Base-by-base conservation (phyloP, 2,888 invertebrate genomes). In the Anoplius nigerrimus region DNA sequence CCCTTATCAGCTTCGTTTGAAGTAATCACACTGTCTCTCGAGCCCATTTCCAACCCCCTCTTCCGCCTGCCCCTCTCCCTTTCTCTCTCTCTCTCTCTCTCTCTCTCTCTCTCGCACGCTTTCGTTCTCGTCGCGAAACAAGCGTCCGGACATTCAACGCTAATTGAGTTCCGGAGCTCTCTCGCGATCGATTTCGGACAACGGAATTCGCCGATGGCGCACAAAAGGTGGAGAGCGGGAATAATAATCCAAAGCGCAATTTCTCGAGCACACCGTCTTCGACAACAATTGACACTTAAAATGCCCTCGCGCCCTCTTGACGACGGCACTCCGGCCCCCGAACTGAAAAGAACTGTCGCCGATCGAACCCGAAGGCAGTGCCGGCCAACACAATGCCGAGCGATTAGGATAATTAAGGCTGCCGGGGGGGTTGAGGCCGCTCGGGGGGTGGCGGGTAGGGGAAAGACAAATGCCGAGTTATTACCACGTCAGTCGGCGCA, bases 111-210 rank as follows among this genome's bases (percentile, higher is more conserved):
- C n/a, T n/a, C n/a, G n/a, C n/a, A n/a, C n/a, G 4, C n/a, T n/a
- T n/a, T 24, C 24, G 24, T 18, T 34, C 21, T 24, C n/a, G n/a
- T 27, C 24, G 4, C 18, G 20, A 48, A 16, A 6, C 16, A 48
- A 16, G 20, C 48, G 48, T 18, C 20, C 52, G 27, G 56, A 52
- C 51, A 16, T 66, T 62, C 46, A 48, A 24, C 68, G 51, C 24
- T 57, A 56, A 68, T 71, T 64, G 62, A 48, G 20, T 48, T 5
- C 20, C 16, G 13, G 48, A 48, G 48, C 34, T 11, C 42, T 11
- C 42, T 11, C 8, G 34, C 34, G 34, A 34, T 34, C 34, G 34
- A 34, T 34, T 13, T 34, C 34, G 34, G 34, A 34, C 34, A 6
- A 34, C 34, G 34, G 34, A 34, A 34, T 6, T 34, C 34, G 34